Evolutionary conservation across 1,140 invertebrate genomes (phyloP).

Genomic region (Littorina saxatilis): DNA sequence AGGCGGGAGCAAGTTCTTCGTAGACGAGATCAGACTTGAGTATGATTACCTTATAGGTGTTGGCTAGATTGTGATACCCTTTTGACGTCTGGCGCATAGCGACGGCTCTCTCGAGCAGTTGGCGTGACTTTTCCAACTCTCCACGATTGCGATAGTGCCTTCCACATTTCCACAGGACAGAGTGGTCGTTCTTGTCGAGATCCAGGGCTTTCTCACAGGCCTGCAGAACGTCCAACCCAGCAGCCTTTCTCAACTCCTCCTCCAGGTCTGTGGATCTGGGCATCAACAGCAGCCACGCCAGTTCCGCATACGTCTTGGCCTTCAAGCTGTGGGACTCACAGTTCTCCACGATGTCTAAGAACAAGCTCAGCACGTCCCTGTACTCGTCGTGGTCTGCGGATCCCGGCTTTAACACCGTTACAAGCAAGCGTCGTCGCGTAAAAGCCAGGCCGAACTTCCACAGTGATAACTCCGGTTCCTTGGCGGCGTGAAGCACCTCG

Average conservation of each 20-base stretch:
- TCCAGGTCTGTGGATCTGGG: not conserved
- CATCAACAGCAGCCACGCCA: not conserved
- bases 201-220: not conserved
- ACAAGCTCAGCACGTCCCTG: not conserved
- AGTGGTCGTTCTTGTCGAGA: not conserved
- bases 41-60: too few relatives aligned
- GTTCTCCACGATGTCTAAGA: not conserved
- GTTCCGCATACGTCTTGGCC: conserved; percentile 17
- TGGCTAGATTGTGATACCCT: conserved; percentile 3
- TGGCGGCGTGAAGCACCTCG: not conserved
- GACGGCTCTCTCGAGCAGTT: not conserved
- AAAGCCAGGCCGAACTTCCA: conserved; percentile 33
- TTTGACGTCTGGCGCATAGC: not conserved
- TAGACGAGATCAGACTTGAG: not conserved
- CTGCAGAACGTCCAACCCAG: not conserved
- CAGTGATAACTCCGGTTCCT: conserved; percentile 25
- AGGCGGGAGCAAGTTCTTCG: not conserved
- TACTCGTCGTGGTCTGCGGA: not conserved
- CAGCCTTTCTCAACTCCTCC: not conserved
- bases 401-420: not conserved
- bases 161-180: conserved; percentile 21
- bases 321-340: not conserved
- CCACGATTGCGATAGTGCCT: conserved; percentile 5
- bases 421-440: not conserved
- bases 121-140: not conserved